Base-by-base conservation (phyloP, 2,113 vertebrate species). In the Alethe diademata region DNA sequence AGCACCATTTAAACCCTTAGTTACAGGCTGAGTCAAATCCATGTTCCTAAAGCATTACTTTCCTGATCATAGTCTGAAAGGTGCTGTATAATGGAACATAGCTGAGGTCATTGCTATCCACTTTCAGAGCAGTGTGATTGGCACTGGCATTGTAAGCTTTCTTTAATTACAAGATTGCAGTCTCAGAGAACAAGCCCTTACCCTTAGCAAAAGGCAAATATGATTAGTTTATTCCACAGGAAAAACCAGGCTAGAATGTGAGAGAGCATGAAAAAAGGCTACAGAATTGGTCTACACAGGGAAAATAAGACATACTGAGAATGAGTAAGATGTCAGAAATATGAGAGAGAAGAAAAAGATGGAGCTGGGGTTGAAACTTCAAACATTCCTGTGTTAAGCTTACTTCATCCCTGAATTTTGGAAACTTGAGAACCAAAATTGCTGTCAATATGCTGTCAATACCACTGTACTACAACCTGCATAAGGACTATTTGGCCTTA, bases 161-260 rank as follows among this genome's bases (percentile, higher is more conserved):
- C 93, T 93, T 97, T 96, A 97, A 96, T 96, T 96, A 94, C 86
- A 95, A 92, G 86, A 74, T 86, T 96, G 82, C 75, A 88, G 88
- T 88, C 88, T 94, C 75, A 88, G 60, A 93, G 96, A 96, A 95
- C 92, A 90, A 96, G 57, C 57, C 72, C 57, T 96, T 92, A 92
- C 53, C 53, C 78, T 50, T 74, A 90, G 69, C 64, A 92, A 91
- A 95, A 92, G n/a, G 67, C 73, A 95, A 97, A 92, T 88, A 94
- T 93, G 88, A 95, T 93, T 96, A 90, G 75, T 86, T 94, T 95
- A 96, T 96, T 96, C 86, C 75, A 78, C 43, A 74, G 64, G 36
- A 92, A 67, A 90, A 95, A 66, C 28, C 50, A 53, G 60, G 22
- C 36, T 88, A 81, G 64, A 93, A 94, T 88, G 57, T 48, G 74